Base-by-base conservation (phyloP, 1,140 invertebrate species). In the Leptoteleia sp. region DNA sequence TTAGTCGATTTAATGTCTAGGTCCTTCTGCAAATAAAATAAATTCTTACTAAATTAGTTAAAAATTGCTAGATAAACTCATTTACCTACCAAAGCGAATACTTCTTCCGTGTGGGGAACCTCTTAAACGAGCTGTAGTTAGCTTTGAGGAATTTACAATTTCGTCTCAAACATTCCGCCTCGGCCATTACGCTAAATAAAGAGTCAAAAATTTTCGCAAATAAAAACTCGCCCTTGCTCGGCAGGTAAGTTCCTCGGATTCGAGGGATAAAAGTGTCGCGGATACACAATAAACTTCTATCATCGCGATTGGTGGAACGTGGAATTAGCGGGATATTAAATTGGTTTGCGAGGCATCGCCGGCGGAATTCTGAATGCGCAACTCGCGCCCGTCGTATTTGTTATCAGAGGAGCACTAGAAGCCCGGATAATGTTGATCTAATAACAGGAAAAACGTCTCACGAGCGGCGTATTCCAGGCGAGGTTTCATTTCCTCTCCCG, bases 371-470 rank as follows among this genome's bases (percentile, higher is more conserved):
- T 70, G 50, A 79, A 79, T 67, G 65, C 37, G 45, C 65, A 7
- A 16, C 48, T 70, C 38, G 64, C 52, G 43, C 57, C 57, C 64
- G 48, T 54, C 55, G 68, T 72, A 67, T 79, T 79, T 57, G 62
- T 79, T 79, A 72, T 73, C 68, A 73, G 57, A 71, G 57, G 61
- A 78, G 75, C 75, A 71, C 75, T 78, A 54, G 67, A 72, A 78
- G 61, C 62, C 45, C 54, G 61, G 59, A 59, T 71, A 78, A 72
- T 57, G 62, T 72, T 72, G 76, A 78, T 72, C 76, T 78, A 78
- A 78, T 78, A 78, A 72, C 67, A 68, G 67, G 67, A 78, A 78
- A 78, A 72, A 78, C 67, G 68, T 72, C 68, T 78, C 68, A 68
- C 62, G 61, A 67, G 52, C 75, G 13, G 25, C 33, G 65, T 71